Conservation (phyloP, 2,113 vertebrate genomes). For the Grammomys dolichurus region DNA sequence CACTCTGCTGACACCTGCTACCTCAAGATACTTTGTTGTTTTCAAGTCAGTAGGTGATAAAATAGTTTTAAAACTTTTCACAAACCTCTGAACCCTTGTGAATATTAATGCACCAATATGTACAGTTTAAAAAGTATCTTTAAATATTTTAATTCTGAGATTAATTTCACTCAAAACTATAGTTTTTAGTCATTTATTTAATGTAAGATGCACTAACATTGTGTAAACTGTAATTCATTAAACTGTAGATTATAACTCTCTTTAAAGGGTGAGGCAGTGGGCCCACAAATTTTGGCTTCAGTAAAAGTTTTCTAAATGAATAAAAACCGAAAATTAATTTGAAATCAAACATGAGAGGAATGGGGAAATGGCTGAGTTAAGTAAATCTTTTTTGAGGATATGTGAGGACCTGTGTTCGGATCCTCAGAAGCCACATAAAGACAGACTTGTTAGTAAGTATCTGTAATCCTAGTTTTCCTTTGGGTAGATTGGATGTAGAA, state of each 20-base stretch:
- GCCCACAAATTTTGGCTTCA: neutral
- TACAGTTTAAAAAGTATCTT: neutral
- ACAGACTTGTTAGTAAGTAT: neutral
- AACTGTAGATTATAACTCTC: neutral
- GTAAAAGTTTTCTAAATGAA: neutral
- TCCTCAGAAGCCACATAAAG: neutral
- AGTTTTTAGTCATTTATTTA: neutral
- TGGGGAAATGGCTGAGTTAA: neutral
- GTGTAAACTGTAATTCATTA: neutral
- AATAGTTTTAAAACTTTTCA: constrained; percentile 36
- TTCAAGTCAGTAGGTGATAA: neutral
- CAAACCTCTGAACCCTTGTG: neutral
- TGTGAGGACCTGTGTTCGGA: neutral
- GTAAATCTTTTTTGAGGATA: neutral
- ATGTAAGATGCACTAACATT: neutral
- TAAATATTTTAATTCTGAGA: constrained; percentile 13
- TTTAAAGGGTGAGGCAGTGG: neutral
- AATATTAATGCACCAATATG: neutral
- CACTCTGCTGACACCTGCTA: neutral
- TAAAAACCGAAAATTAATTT: neutral
- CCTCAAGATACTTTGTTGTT: neutral
- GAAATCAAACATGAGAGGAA: neutral
- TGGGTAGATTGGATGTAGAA: neutral
- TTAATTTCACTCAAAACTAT: neutral
- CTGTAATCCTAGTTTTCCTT: neutral